These are phyloP conservation scores for Hemibagrus wyckioides DNA, from an alignment of 2,113 vertebrate genomes.

Conservation along the genomic window DNA sequence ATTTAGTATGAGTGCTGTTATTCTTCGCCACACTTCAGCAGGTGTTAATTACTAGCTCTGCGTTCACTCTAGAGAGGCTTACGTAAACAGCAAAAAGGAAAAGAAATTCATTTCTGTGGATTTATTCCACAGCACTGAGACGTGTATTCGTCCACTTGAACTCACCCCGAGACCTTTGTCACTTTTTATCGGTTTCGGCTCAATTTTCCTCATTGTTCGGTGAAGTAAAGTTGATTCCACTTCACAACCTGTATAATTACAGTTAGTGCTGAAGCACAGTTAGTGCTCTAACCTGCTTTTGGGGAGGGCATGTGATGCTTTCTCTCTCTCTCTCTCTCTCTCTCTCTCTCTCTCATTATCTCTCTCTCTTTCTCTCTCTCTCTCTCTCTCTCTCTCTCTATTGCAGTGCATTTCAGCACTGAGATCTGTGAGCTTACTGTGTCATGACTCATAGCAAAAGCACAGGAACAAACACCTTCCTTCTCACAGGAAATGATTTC, in stretches of 20 bases:
- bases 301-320: background rate
- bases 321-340: background rate
- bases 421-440: background rate
- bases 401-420: background rate
- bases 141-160: background rate
- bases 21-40: slow-evolving; percentile 36
- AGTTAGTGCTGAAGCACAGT: slow-evolving; percentile 17
- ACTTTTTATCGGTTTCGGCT: background rate
- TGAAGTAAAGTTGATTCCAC: slow-evolving; percentile 2
- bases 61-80: slow-evolving; percentile 53
- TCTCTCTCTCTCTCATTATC: background rate
- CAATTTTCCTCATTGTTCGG: background rate
- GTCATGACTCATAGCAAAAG: slow-evolving; percentile 10
- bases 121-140: background rate
- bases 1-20: slow-evolving; percentile 52
- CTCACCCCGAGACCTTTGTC: background rate
- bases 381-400: background rate
- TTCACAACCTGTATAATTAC: slow-evolving; percentile 23
- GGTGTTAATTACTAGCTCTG: slow-evolving; percentile 49
- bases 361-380: background rate
- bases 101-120: background rate
- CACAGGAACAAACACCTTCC: background rate
- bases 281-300: slow-evolving; percentile 8
- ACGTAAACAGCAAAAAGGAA: slow-evolving; percentile 31
- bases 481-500: slow-evolving; percentile 11